A percentile compares a stretch with the other conserved stretches of the same genome.
These are phyloP conservation scores for Zoanthus gigantus DNA, from an alignment of 92 coral and sea anemone genomes.

Conservation along the genomic window DNA sequence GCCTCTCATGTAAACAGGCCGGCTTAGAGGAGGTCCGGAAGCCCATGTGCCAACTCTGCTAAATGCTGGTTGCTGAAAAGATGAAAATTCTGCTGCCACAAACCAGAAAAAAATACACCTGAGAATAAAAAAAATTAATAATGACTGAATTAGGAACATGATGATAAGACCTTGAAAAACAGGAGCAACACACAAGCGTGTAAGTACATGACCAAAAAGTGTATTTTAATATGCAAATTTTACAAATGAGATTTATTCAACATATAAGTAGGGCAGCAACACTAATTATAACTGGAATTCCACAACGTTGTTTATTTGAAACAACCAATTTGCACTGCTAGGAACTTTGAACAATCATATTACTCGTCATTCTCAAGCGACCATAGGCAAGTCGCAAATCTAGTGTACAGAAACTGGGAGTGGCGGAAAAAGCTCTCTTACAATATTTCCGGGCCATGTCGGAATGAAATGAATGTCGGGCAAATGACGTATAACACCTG, in stretches of 20 bases:
- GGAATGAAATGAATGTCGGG: conserved; percentile 15
- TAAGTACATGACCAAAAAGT: conserved; percentile 1
- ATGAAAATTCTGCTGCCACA: conserved; percentile 24
- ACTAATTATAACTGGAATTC: conserved; percentile 2
- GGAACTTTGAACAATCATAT: conserved; percentile 19
- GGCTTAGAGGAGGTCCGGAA: conserved; percentile 3
- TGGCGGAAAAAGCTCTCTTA: conserved; percentile 11
- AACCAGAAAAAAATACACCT: not conserved
- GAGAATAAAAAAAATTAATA: not conserved
- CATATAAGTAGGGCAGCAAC: not conserved
- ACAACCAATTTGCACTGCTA: conserved; percentile 11
- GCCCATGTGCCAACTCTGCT: conserved; percentile 5
- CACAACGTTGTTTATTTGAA: conserved; percentile 17
- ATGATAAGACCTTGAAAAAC: not conserved
- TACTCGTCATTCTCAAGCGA: conserved; percentile 20
- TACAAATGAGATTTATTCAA: conserved; percentile 14
- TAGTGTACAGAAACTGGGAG: conserved; percentile 26
- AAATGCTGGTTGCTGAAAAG: not conserved
- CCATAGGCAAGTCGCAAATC: conserved; percentile 1
- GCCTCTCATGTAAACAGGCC: too few relatives aligned
- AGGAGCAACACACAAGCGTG: conserved; percentile 13
- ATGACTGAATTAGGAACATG: not conserved
- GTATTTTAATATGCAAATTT: not conserved
- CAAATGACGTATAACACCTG: conserved; percentile 22
- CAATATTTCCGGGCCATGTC: not conserved